phyloP scores from a whole-genome alignment of 2,113 vertebrate species.

The Onychostruthus taczanowskii region DNA sequence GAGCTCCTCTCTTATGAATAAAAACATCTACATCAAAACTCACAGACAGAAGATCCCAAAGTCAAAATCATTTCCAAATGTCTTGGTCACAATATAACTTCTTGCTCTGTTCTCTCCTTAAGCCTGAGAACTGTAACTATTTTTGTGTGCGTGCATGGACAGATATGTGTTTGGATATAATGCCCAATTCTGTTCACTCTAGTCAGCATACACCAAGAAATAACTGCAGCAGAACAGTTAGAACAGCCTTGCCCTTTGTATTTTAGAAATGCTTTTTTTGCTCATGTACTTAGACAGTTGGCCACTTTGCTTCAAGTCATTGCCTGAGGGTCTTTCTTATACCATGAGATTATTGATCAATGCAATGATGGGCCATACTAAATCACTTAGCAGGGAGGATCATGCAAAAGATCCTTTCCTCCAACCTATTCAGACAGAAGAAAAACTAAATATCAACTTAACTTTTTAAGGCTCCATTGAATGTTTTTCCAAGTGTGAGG shows the following conservation, averaged over 20 bases:
- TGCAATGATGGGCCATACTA: neutral
- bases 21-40: neutral
- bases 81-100: neutral
- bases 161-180: neutral
- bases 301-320: neutral
- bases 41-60: neutral
- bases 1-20: neutral
- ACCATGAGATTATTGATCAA: neutral
- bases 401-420: neutral
- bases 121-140: neutral
- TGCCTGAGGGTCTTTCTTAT: neutral
- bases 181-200: neutral
- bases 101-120: neutral
- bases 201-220: neutral
- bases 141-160: fast-evolving
- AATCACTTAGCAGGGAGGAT: neutral
- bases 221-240: neutral
- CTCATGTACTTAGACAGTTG: neutral
- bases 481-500: neutral
- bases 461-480: neutral
- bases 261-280: neutral
- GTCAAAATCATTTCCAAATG: neutral
- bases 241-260: neutral
- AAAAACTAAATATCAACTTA: neutral
- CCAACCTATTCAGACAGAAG: neutral